phyloP scores from a whole-genome alignment of 2,888 invertebrate species.

The Acanthosoma haemorrhoidale region DNA sequence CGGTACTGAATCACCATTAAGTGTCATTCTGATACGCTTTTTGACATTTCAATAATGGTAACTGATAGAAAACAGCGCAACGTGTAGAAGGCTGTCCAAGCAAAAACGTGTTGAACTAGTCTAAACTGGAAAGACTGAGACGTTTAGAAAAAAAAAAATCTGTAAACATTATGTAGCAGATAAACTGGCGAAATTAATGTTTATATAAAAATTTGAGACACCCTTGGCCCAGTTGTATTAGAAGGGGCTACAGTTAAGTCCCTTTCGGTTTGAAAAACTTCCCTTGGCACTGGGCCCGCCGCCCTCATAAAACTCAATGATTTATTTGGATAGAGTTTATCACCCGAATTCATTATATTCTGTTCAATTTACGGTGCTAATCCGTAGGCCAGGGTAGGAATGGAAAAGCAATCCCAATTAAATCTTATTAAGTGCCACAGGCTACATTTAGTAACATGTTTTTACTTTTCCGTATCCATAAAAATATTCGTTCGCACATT shows the following conservation, averaged over 20 bases:
- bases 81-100: too few species aligned
- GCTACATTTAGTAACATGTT: too few species aligned
- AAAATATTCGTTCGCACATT: too few species aligned
- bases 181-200: slow-evolving; percentile 11
- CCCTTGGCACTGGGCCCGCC: slow-evolving; percentile 4
- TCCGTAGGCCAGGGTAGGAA: not conserved
- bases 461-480: too few species aligned
- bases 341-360: slow-evolving; percentile 12
- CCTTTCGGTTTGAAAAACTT: not conserved
- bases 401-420: slow-evolving; percentile 10
- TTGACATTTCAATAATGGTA: too few species aligned
- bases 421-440: too few species aligned
- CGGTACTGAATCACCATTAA: too few species aligned
- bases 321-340: slow-evolving; percentile 20
- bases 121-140: not conserved
- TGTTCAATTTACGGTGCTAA: not conserved
- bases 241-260: slow-evolving; percentile 10
- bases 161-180: not conserved
- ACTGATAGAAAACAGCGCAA: too few species aligned
- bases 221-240: slow-evolving; percentile 20
- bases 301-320: slow-evolving; percentile 22
- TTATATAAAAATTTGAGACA: not conserved
- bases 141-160: not conserved
- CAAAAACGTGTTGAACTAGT: too few species aligned
- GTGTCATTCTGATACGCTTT: too few species aligned